phyloP scores from a whole-genome alignment of 2,113 vertebrate species.

The Mobula birostris region DNA sequence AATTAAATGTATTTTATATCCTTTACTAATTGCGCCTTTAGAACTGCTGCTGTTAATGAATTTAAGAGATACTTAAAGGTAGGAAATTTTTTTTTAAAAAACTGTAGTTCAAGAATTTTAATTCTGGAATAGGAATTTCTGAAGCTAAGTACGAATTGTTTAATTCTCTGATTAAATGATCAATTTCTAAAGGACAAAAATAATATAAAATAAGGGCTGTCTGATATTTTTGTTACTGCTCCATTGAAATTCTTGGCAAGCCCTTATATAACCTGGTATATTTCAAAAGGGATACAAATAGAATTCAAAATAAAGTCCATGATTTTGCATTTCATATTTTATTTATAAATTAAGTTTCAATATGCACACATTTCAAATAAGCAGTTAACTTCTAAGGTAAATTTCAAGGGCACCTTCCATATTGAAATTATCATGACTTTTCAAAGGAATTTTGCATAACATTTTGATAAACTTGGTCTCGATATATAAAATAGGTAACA shows the following conservation, averaged over 20 bases:
- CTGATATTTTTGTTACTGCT: not conserved
- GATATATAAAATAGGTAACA: not conserved
- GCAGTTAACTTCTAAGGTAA: not conserved
- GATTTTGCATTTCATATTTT: constrained; percentile 1
- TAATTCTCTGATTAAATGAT: not conserved
- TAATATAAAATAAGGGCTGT: not conserved
- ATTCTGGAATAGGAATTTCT: not conserved
- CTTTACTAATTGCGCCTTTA: not conserved
- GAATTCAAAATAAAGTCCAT: not conserved
- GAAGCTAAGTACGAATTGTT: not conserved
- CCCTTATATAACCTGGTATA: not conserved
- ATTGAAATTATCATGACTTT: not conserved
- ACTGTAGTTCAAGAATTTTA: not conserved
- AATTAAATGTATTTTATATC: not conserved
- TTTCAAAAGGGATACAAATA: not conserved
- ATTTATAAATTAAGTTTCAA: not conserved
- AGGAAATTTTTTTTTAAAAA: not conserved
- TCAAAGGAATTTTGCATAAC: not conserved
- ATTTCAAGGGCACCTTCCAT: not conserved
- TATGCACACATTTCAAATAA: not conserved
- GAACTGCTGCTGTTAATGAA: not conserved
- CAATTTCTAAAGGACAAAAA: not conserved
- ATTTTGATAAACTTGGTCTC: not conserved
- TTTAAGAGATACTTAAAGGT: not conserved
- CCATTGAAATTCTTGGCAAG: not conserved